Evolutionary conservation across 2,797 vertebrate genomes (phyloP), one percentile per base, ranked within the genome.

Genomic region (Melanotaenia parkinsoni): DNA sequence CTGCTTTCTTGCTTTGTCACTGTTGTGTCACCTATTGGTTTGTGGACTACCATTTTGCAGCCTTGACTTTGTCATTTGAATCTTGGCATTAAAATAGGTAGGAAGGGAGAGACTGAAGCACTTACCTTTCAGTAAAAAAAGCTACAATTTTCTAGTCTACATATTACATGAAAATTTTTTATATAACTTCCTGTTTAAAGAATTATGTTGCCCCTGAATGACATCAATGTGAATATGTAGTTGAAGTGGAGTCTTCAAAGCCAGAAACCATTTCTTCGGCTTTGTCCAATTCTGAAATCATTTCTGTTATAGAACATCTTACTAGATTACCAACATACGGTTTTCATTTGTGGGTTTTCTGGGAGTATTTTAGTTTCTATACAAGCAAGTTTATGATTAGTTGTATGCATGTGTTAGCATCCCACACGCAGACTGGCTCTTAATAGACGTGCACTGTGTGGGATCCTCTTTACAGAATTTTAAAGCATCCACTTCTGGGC

Each of bases 341-440:
- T 40, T 64, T 58, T 71, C 26, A 70, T 70, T 70, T 3, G 10
- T 32, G 24, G 3, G 10, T 59, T 80, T 79, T 71, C 5, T 63
- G 54, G 32, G 58, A 33, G 13, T 51, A 13, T 43, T 66, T 54
- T 12, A 56, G 26, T 33, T 47, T 61, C 51, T 63, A 67, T 74
- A 67, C 61, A 58, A 63, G n/a, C 5, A 59, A 57, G 58, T 78
- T 50, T 75, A 72, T 59, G 67, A 71, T 64, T 72, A 50, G 82
- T 56, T 79, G 59, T 54, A 28, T 76, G 33, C 32, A 56, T 40
- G 60, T 72, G 58, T 35, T 54, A 57, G 18, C 86, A 76, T 84
- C 89, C 86, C 82, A 86, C 88, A 83, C 72, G 56, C 80, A 85
- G 80, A 90, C 79, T 58, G 82, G 85, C 86, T 85, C 70, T 70